Base-by-base conservation (phyloP, 2,113 vertebrate species). In the Argyrosomus japonicus region DNA sequence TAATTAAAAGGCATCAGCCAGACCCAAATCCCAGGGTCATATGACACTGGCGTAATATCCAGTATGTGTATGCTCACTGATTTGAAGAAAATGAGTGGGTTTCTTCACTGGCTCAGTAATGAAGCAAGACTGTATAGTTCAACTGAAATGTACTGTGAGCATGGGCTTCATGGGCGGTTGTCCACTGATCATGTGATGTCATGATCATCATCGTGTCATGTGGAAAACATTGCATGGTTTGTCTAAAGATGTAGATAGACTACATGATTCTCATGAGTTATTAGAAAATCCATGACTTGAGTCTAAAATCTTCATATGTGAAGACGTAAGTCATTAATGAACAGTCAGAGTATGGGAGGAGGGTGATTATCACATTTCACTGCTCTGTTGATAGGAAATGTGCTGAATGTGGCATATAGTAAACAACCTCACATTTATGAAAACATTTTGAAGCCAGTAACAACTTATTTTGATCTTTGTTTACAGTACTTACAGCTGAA, bases 201-300 rank as follows among this genome's bases (percentile, higher is more conserved):
- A 43, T 36, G 43, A 71, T 70, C 48, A 68, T 77, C 67, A 60
- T 11, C 7, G 5, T 75, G 72, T 85, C 85, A 89, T 89, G 81
- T 70, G 80, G 79, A 40, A 21, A 81, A 73, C 48, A 77, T 45
- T 56, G 57, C 45, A 80, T 57, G 48, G 27, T 82, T 77, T 77
- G 60, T 81, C 40, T 21, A 68, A 36, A 65, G 36, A 40, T 9
- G 36, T 8, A 40, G 36, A 18, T 3, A 40, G 29, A 25, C 62
- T 57, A 18, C 32, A 43, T 40, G 13, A 15, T 57, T 17, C 73
- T 64, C 14, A 25, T 13, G 21, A 29, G 18, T 67, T 25, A 40
- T 56, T 27, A 45, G 18, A 58, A 36, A 69, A 61, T 32, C 13
- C 19, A 12, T 32, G 10, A 32, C 6, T 51, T n/a, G 50, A 10